Conservation (phyloP, 2,797 vertebrate species). For the Pempheris klunzingeri region DNA sequence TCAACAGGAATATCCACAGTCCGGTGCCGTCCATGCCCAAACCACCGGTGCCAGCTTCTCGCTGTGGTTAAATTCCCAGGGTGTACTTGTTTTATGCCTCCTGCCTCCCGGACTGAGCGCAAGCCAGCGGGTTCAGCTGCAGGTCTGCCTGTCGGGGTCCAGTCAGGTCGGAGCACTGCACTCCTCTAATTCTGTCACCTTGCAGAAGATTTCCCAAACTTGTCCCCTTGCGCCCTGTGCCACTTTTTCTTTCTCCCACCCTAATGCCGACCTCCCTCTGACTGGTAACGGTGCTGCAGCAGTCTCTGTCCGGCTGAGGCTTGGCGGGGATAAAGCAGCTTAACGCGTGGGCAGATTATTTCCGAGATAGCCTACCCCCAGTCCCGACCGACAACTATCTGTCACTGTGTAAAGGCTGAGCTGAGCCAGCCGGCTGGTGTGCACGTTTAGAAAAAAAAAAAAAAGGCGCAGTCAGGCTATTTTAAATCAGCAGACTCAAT, state of each 20-base stretch:
- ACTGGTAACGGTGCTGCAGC: slow-evolving; percentile 48
- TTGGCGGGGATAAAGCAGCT: slow-evolving; percentile 81
- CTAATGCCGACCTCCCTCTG: slow-evolving; percentile 35
- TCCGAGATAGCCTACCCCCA: slow-evolving; percentile 75
- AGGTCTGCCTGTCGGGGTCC: slow-evolving; percentile 30
- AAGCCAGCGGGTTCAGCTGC: slow-evolving; percentile 36
- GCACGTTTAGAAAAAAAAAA: neutral
- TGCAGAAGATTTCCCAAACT: slow-evolving; percentile 22
- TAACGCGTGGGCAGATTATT: slow-evolving; percentile 84
- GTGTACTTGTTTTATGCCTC: slow-evolving; percentile 40
- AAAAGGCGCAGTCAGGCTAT: slow-evolving; percentile 40
- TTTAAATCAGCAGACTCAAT: slow-evolving; percentile 46
- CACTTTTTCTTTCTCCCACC: slow-evolving; percentile 58
- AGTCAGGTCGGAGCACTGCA: slow-evolving; percentile 28
- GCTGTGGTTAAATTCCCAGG: slow-evolving; percentile 59
- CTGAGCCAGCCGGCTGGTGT: slow-evolving; percentile 14
- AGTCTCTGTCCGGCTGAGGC: slow-evolving; percentile 58
- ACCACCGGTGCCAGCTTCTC: slow-evolving; percentile 70
- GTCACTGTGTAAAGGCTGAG: slow-evolving; percentile 48
- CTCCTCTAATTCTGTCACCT: neutral
- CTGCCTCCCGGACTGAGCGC: slow-evolving; percentile 32
- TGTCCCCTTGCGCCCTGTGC: slow-evolving; percentile 14
- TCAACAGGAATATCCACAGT: slow-evolving; percentile 79
- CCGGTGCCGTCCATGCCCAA: slow-evolving; percentile 74
- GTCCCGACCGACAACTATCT: slow-evolving; percentile 56